Evolutionary conservation across 2,797 vertebrate genomes (phyloP).

Genomic region (Telmatherina bonti): DNA sequence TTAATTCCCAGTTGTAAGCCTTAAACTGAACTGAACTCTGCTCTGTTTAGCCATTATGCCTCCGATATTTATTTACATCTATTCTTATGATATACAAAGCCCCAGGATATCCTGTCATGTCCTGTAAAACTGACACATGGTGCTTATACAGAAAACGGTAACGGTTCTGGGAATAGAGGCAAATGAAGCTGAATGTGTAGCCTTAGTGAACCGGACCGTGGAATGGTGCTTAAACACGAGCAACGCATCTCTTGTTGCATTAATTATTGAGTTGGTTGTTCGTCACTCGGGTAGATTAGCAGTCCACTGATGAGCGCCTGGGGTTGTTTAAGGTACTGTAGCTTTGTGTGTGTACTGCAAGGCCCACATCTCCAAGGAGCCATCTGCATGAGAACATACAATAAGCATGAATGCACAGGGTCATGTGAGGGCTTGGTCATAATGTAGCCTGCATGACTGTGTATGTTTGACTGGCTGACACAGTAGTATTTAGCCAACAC

Average conservation of each 20-base stretch:
- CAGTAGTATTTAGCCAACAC: conserved; percentile 39
- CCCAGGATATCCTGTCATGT: conserved; percentile 14
- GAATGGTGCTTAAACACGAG: conserved; percentile 85
- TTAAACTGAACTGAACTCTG: conserved; percentile 52
- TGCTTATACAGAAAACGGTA: conserved; percentile 37
- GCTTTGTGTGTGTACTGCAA: conserved; percentile 35
- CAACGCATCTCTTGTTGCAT: conserved; percentile 84
- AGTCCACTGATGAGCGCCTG: conserved; percentile 70
- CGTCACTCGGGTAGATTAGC: conserved; percentile 84
- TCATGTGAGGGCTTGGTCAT: conserved; percentile 75
- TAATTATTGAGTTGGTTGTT: conserved; percentile 85
- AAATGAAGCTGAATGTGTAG: conserved; percentile 47
- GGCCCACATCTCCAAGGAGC: conserved; percentile 37
- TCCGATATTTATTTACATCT: conserved; percentile 42
- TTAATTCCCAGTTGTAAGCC: conserved; percentile 60
- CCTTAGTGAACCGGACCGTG: conserved; percentile 74
- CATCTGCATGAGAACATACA: conserved; percentile 56
- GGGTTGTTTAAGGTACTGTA: conserved; percentile 81
- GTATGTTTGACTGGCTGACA: conserved; percentile 61
- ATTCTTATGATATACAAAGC: conserved; percentile 30
- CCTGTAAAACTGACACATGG: conserved; percentile 10
- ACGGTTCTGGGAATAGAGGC: conserved; percentile 52
- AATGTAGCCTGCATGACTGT: conserved; percentile 53
- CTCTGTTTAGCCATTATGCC: conserved; percentile 37
- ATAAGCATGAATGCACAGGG: conserved; percentile 58